These are phyloP conservation scores for Gasteruption jaculator DNA, from an alignment of 2,888 invertebrate genomes.

Conservation along the genomic window DNA sequence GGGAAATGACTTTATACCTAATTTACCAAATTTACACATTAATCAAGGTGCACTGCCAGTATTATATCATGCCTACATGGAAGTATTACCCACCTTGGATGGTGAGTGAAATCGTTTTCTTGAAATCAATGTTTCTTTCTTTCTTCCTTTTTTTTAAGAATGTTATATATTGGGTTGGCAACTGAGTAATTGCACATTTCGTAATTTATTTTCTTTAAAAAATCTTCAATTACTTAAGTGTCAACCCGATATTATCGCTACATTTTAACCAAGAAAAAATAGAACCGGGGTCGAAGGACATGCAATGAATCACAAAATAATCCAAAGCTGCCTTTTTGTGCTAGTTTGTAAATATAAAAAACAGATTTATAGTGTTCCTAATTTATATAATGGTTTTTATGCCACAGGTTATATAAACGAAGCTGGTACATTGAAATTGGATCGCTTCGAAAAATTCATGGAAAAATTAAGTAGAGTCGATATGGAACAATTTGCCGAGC, in stretches of 20 bases:
- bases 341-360: too few relatives aligned
- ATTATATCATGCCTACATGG: conserved; percentile 84
- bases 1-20: conserved; percentile 97
- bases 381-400: conserved; percentile 4
- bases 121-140: conserved; percentile 1
- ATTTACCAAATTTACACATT: conserved; percentile 93
- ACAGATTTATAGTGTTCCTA: too few relatives aligned
- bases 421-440: conserved; percentile 75
- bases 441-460: conserved; percentile 82
- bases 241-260: too few relatives aligned
- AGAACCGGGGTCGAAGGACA: background rate
- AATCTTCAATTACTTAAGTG: too few relatives aligned
- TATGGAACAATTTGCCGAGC: conserved; percentile 70
- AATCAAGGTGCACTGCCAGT: conserved; percentile 82
- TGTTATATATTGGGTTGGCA: too few relatives aligned
- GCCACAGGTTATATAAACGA: conserved; percentile 87
- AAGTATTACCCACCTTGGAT: conserved; percentile 77
- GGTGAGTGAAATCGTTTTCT: conserved; percentile 55
- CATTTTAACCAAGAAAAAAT: conserved; percentile 6
- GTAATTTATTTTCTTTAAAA: too few relatives aligned
- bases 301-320: too few relatives aligned
- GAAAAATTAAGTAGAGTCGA: conserved; percentile 70
- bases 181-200: too few relatives aligned
- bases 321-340: conserved; percentile 12
- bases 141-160: too few relatives aligned